Base-by-base conservation (phyloP, 2,888 invertebrate genomes). In the Acleris literana region DNA sequence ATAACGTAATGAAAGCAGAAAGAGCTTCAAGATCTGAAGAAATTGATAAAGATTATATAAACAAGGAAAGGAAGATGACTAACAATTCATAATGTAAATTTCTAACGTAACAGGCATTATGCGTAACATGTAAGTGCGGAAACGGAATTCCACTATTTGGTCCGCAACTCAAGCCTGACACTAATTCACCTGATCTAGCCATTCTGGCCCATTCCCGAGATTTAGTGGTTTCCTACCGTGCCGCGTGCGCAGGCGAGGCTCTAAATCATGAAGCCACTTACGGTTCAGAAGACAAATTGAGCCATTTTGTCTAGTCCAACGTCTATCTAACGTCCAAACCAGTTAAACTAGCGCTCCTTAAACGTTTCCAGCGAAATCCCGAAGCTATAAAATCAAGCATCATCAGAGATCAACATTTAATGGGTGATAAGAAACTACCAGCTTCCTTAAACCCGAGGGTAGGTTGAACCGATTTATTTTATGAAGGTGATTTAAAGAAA, bases 201-300 rank as follows among this genome's bases (percentile, higher is more conserved):
- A 65, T 65, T 65, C 65, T 51, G 49, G 60, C 75, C 78, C 77
- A 79, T 82, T 82, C 74, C 74, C 79, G 75, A 87, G 84, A 85
- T 88, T 85, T 87, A 87, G 79, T 81, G 74, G 80, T 79, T 83
- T 81, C 84, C 83, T 83, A 80, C 82, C 74, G 80, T 81, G 77
- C 78, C 75, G 72, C 73, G 69, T 86, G 80, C 88, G 88, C 79
- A 74, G 71, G 72, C 74, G 76, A 77, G 80, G 80, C 79, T 79
- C 81, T 87, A 85, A 88, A 87, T 89, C 87, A 87, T 83, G 81
- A 71, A 82, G 81, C 81, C 84, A 86, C 84, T 87, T 87, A 84
- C 76, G 74, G 75, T 72, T 72, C 73, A 72, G 75, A 82, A 83
- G 85, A 86, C 84, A 86, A 88, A 88, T 88, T 86, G 87, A 87